Percentiles rank a stretch among this genome's conserved stretches.
Evolutionary conservation across 1,140 invertebrate genomes (phyloP).

Genomic region (Drosophila arizonae): DNA sequence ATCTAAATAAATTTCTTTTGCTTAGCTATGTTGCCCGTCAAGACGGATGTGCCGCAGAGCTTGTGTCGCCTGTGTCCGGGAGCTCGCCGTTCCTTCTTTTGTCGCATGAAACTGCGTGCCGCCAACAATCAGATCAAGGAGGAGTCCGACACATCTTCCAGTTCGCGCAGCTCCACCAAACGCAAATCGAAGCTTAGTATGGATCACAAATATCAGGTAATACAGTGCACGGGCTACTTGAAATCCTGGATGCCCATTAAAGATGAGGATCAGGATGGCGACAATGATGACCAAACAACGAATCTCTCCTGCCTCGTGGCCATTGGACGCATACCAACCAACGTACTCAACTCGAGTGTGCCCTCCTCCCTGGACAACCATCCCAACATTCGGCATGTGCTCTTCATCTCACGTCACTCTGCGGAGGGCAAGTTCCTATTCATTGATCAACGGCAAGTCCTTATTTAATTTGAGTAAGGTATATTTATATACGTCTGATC

Average conservation of each 20-base stretch:
- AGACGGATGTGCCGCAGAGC: conserved; percentile 91
- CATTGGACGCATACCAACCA: conserved; percentile 88
- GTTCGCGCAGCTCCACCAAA: conserved; percentile 85
- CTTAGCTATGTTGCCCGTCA: conserved; percentile 94
- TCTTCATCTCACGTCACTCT: conserved; percentile 93
- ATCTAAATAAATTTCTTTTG: not conserved
- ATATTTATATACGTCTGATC: not conserved
- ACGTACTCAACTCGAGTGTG: conserved; percentile 82
- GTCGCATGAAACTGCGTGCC: conserved; percentile 93
- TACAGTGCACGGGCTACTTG: conserved; percentile 95
- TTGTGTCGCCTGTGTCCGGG: conserved; percentile 91
- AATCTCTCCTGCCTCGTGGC: conserved; percentile 94
- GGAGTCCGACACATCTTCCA: conserved; percentile 88
- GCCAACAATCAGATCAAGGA: conserved; percentile 87
- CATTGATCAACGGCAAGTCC: conserved; percentile 91
- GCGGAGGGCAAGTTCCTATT: conserved; percentile 98
- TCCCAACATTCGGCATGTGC: conserved; percentile 84
- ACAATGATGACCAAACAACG: conserved; percentile 88
- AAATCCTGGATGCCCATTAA: conserved; percentile 95
- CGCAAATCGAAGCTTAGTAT: conserved; percentile 87
- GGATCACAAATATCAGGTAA: conserved; percentile 89
- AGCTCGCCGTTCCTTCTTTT: conserved; percentile 95
- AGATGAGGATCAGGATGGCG: conserved; percentile 86
- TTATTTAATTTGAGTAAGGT: not conserved
- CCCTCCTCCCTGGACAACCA: conserved; percentile 77